These are phyloP conservation scores for Drosophila asahinai DNA, from an alignment of 1,140 invertebrate genomes.

Conservation along the genomic window DNA sequence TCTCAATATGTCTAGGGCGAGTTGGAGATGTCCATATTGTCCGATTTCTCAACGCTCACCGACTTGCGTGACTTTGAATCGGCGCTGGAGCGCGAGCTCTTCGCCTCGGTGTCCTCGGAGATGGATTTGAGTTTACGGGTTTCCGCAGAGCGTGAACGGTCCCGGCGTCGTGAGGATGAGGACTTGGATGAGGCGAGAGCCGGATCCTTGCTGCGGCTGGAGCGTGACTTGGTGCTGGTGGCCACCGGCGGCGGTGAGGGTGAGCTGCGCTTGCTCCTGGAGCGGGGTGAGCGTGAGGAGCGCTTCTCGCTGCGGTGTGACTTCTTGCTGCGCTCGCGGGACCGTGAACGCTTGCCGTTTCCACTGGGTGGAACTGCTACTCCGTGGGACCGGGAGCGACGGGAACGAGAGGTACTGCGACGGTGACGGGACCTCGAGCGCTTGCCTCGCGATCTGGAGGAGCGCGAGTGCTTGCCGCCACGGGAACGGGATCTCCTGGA, in stretches of 20 bases:
- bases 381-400: slow-evolving; percentile 72
- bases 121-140: slow-evolving; percentile 75
- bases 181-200: slow-evolving; percentile 48
- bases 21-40: slow-evolving; percentile 88
- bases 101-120: slow-evolving; percentile 70
- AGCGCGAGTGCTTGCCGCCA: slow-evolving; percentile 48
- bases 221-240: slow-evolving; percentile 62
- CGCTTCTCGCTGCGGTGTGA: slow-evolving; percentile 78
- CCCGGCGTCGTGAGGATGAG: slow-evolving; percentile 69
- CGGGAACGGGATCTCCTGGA: slow-evolving; percentile 78
- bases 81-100: slow-evolving; percentile 75
- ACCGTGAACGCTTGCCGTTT: slow-evolving; percentile 87
- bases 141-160: slow-evolving; percentile 73
- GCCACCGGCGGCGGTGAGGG: slow-evolving; percentile 60
- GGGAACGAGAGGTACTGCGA: slow-evolving; percentile 74
- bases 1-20: slow-evolving; percentile 66
- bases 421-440: slow-evolving; percentile 87
- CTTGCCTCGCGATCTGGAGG: slow-evolving; percentile 80
- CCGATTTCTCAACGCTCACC: slow-evolving; percentile 86
- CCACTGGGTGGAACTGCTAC: slow-evolving; percentile 72
- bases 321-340: slow-evolving; percentile 78
- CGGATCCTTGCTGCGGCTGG: slow-evolving; percentile 77
- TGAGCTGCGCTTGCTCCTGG: slow-evolving; percentile 80
- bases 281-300: slow-evolving; percentile 73
- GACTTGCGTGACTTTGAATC: slow-evolving; percentile 74